These are phyloP conservation scores for Mormyrus iriodes DNA, from an alignment of 2,113 vertebrate genomes.

Conservation along the genomic window DNA sequence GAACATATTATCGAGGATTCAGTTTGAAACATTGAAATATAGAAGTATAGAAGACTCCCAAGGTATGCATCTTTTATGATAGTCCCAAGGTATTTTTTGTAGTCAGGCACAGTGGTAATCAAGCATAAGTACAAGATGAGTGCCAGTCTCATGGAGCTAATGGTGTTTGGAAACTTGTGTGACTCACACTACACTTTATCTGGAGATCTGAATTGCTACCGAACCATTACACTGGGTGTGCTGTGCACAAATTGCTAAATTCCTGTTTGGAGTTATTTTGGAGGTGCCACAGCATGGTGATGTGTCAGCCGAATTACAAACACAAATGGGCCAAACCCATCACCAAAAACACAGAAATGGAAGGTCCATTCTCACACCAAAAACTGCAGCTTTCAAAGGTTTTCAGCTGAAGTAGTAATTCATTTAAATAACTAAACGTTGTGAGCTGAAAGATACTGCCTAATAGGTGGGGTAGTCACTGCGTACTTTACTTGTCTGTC, in stretches of 20 bases:
- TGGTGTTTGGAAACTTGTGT: neutral
- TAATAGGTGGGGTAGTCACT: neutral
- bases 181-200: neutral
- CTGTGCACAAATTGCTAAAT: neutral
- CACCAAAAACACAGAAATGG: slow-evolving; percentile 29
- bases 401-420: neutral
- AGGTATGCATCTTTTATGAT: neutral
- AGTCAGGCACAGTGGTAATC: neutral
- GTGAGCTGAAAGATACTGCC: neutral
- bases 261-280: slow-evolving; percentile 46
- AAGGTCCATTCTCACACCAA: neutral
- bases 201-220: neutral
- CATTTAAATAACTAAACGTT: neutral
- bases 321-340: slow-evolving; percentile 35
- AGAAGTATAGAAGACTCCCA: neutral
- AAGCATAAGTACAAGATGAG: neutral
- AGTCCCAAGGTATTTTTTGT: neutral
- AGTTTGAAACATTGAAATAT: neutral
- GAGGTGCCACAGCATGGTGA: slow-evolving; percentile 41
- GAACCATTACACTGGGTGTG: neutral
- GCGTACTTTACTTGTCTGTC: neutral
- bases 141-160: neutral
- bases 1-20: neutral
- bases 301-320: slow-evolving; percentile 28
- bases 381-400: neutral